Percentiles rank a stretch among this genome's conserved stretches.
phyloP scores from a whole-genome alignment of 2,888 invertebrate genomes.

The Cryptophagus acutangulus region DNA sequence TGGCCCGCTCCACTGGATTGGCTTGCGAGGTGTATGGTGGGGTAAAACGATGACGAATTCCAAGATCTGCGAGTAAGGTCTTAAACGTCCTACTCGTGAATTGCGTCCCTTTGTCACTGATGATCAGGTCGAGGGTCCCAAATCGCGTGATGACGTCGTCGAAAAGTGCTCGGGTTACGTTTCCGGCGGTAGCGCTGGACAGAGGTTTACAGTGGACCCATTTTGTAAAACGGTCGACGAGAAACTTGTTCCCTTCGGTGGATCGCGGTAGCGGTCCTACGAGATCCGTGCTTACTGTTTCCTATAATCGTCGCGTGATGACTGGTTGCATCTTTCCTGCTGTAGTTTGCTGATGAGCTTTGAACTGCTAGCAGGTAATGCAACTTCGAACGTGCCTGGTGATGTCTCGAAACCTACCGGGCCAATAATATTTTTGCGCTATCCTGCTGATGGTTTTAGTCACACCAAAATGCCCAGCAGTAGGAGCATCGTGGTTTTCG shows the following conservation, averaged over 20 bases:
- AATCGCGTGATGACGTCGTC: constrained; percentile 9
- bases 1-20: constrained; percentile 38
- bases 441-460: constrained; percentile 26
- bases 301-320: constrained; percentile 7
- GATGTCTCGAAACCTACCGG: constrained; percentile 24
- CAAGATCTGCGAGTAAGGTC: constrained; percentile 3
- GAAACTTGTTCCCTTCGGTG: constrained; percentile 10
- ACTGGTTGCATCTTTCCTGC: constrained; percentile 20
- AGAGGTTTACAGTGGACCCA: constrained; percentile 14
- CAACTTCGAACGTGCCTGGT: constrained; percentile 24
- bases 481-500: constrained; percentile 11
- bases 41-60: too few species aligned
- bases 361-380: constrained; percentile 25
- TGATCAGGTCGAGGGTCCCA: constrained; percentile 13
- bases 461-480: constrained; percentile 29
- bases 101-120: constrained; percentile 17
- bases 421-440: constrained; percentile 29
- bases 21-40: constrained; percentile 34
- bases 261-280: constrained; percentile 18
- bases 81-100: constrained; percentile 6
- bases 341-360: constrained; percentile 13
- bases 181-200: constrained; percentile 11
- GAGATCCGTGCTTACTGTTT: constrained; percentile 16
- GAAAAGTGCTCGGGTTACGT: constrained; percentile 4
- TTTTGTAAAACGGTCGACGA: constrained; percentile 21